Evolutionary conservation across 1,140 invertebrate species (phyloP).

Genomic region (Eriosoma lanigerum): DNA sequence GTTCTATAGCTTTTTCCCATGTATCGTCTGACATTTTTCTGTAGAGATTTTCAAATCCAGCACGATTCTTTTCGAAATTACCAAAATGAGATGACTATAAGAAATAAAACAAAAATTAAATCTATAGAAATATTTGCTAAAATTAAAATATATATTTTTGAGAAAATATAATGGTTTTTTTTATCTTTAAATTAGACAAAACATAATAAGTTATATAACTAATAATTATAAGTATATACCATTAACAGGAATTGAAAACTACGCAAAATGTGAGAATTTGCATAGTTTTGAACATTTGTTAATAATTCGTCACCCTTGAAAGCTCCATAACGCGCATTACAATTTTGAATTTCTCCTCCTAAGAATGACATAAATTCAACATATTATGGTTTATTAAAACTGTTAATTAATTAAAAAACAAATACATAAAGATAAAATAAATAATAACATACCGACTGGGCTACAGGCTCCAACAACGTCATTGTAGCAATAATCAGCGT

Average conservation of each 20-base stretch:
- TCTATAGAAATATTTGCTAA: too few relatives aligned
- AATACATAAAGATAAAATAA: neutral
- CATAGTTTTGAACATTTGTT: slow-evolving; percentile 64
- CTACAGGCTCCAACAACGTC: slow-evolving; percentile 65
- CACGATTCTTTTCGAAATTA: slow-evolving; percentile 73
- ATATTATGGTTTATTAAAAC: too few relatives aligned
- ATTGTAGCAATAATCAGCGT: slow-evolving; percentile 65
- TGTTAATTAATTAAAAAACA: slow-evolving; percentile 49
- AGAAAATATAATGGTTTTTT: neutral
- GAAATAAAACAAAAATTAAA: slow-evolving; percentile 19
- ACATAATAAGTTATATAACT: too few relatives aligned
- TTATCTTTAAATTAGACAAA: neutral
- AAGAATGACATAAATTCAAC: slow-evolving; percentile 46
- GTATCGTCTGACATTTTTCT: slow-evolving; percentile 71
- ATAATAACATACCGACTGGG: slow-evolving; percentile 57
- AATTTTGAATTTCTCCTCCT: slow-evolving; percentile 60
- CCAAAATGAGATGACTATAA: slow-evolving; percentile 70
- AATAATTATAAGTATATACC: slow-evolving; percentile 54
- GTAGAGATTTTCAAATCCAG: slow-evolving; percentile 75
- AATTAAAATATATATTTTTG: neutral
- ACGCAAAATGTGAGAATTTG: slow-evolving; percentile 66
- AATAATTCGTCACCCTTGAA: slow-evolving; percentile 59
- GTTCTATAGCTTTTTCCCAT: slow-evolving; percentile 72
- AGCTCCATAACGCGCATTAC: slow-evolving; percentile 70
- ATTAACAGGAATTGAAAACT: slow-evolving; percentile 75